Conservation (phyloP, 1,140 invertebrate genomes). For the Drosophila sp. region DNA sequence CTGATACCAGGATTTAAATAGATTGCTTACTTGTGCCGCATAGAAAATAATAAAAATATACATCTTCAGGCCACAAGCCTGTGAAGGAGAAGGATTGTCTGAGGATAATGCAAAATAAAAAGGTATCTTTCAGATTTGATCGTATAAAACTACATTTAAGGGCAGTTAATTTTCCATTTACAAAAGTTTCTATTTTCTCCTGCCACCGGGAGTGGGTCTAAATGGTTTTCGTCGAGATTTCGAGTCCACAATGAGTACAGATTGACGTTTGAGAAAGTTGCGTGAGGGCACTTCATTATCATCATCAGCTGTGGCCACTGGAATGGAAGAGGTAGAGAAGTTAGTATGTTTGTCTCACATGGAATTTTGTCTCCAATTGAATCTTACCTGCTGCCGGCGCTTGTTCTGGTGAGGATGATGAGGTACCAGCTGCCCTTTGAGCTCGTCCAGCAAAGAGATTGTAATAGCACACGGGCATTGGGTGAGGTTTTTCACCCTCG, state of each 20-base stretch:
- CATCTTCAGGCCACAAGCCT: too few species aligned
- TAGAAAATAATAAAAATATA: too few species aligned
- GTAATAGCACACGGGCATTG: conserved; percentile 82
- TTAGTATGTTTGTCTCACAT: too few species aligned
- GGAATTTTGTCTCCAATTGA: neutral
- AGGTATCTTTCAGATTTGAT: neutral
- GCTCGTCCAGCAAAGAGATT: conserved; percentile 78
- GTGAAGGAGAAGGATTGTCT: conserved; percentile 4
- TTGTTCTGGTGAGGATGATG: conserved; percentile 80
- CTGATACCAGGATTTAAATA: neutral
- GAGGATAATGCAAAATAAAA: neutral
- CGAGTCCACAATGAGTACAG: conserved; percentile 91
- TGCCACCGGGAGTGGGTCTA: conserved; percentile 72
- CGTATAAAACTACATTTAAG: neutral
- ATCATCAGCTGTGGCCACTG: conserved; percentile 87
- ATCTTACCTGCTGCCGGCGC: conserved; percentile 72
- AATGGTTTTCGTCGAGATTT: conserved; percentile 91
- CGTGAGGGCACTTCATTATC: conserved; percentile 93
- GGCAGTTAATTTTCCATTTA: neutral
- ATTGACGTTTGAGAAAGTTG: conserved; percentile 90
- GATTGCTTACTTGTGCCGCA: too few species aligned
- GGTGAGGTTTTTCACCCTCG: conserved; percentile 77
- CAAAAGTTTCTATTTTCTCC: conserved; percentile 51
- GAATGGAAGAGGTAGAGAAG: neutral
- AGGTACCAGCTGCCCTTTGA: conserved; percentile 70